These are phyloP conservation scores for Sylvicapra grimmia DNA, from an alignment of 2,113 vertebrate genomes.

Conservation along the genomic window DNA sequence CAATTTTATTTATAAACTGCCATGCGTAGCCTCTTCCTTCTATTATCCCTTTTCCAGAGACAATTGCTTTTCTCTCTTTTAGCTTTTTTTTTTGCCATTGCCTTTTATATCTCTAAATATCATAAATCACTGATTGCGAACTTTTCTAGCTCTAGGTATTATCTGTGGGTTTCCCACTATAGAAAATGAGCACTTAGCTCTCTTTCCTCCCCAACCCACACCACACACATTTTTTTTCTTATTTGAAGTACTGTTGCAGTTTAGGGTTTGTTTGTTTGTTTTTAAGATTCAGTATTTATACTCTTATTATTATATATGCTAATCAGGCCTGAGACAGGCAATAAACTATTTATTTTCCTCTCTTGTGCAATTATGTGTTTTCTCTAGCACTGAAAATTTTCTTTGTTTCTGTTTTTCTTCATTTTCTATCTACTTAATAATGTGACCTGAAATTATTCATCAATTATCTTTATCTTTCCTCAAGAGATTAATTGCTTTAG, in stretches of 20 bases:
- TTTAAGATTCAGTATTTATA: not conserved
- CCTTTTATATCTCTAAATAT: not conserved
- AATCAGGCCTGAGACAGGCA: not conserved
- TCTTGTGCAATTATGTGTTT: not conserved
- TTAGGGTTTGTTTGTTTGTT: not conserved
- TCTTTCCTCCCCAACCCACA: not conserved
- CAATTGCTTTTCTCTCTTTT: not conserved
- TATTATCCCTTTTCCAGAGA: not conserved
- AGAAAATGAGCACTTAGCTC: not conserved
- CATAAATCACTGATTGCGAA: not conserved
- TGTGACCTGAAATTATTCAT: not conserved
- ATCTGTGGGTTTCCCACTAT: not conserved
- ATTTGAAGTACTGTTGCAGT: not conserved
- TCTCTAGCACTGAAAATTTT: not conserved
- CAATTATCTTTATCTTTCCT: not conserved
- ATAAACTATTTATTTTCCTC: not conserved
- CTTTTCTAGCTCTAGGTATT: not conserved
- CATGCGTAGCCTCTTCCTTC: not conserved
- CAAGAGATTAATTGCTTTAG: not conserved
- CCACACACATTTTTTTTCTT: not conserved
- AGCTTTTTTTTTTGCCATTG: not conserved
- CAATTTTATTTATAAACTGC: not conserved
- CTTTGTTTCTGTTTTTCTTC: slow-evolving; percentile 18
- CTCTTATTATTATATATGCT: not conserved
- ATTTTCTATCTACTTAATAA: slow-evolving; percentile 5